phyloP scores from a whole-genome alignment of 2,888 invertebrate species.

The Parnassius glacialis region DNA sequence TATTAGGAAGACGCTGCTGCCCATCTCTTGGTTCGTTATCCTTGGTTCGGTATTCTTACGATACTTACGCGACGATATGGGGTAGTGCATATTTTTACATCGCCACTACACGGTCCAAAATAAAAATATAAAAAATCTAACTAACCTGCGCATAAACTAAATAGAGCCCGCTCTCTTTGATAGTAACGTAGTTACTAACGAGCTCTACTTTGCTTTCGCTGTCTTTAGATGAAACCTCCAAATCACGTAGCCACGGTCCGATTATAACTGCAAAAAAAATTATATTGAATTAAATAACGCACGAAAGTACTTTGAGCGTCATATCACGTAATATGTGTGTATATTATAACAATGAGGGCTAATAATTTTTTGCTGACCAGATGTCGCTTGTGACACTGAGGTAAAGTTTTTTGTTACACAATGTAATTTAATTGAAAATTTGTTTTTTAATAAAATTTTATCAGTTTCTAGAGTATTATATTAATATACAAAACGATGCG shows the following conservation, averaged over 20 bases:
- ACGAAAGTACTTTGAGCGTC: too few relatives aligned
- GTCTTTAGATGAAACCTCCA: constrained; percentile 57
- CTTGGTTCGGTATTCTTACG: neutral
- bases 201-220: constrained; percentile 60
- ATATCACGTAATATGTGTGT: too few relatives aligned
- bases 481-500: too few relatives aligned
- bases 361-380: too few relatives aligned
- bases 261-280: constrained; percentile 52
- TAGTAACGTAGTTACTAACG: constrained; percentile 48
- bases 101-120: neutral
- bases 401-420: too few relatives aligned
- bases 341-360: too few relatives aligned
- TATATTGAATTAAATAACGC: neutral
- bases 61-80: neutral
- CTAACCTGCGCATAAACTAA: constrained; percentile 69
- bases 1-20: too few relatives aligned
- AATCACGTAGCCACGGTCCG: constrained; percentile 67
- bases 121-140: constrained; percentile 9
- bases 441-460: too few relatives aligned
- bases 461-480: too few relatives aligned
- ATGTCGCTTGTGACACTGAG: too few relatives aligned
- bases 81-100: neutral
- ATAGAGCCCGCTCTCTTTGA: constrained; percentile 66
- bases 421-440: too few relatives aligned
- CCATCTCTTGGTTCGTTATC: too few relatives aligned